Conservation (phyloP, 1,140 invertebrate species). For the Zaprionus ghesquierei region DNA sequence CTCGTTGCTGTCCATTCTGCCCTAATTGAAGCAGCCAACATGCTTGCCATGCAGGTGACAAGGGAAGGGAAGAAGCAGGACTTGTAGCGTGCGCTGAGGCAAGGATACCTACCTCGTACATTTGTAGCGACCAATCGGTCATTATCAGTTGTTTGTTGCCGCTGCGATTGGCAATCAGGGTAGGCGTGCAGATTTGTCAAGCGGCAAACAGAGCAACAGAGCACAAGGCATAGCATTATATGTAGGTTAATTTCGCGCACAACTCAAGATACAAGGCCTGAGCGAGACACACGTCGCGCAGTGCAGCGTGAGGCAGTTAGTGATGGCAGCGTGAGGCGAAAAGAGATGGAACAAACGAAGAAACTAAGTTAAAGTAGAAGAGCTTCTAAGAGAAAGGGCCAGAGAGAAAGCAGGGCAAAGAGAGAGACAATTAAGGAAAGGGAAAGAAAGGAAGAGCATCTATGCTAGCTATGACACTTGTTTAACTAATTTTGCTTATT, state of each 20-base stretch:
- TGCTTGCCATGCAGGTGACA: background rate
- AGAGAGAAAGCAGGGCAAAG: background rate
- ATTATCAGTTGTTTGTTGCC: conserved; percentile 80
- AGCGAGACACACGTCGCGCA: conserved; percentile 1
- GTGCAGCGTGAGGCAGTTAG: background rate
- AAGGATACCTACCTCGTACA: conserved; percentile 34
- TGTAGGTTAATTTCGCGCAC: conserved; percentile 77
- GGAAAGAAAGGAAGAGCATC: no score
- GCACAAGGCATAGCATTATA: conserved; percentile 78
- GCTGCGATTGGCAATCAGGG: conserved; percentile 71
- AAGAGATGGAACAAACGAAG: no score
- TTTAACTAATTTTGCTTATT: no score
- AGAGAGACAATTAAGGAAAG: background rate
- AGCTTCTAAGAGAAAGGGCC: background rate
- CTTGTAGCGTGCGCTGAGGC: background rate
- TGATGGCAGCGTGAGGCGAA: background rate
- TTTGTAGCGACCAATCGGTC: conserved; percentile 72
- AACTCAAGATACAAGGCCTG: conserved; percentile 66
- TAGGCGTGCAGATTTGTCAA: conserved; percentile 78
- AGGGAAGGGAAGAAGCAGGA: background rate
- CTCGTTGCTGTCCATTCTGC: conserved; percentile 45
- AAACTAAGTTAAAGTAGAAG: background rate
- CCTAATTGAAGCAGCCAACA: conserved; percentile 64
- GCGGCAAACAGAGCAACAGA: no score
- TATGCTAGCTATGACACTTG: no score